phyloP scores from a whole-genome alignment of 2,888 invertebrate species.

The Orthosia gothica region DNA sequence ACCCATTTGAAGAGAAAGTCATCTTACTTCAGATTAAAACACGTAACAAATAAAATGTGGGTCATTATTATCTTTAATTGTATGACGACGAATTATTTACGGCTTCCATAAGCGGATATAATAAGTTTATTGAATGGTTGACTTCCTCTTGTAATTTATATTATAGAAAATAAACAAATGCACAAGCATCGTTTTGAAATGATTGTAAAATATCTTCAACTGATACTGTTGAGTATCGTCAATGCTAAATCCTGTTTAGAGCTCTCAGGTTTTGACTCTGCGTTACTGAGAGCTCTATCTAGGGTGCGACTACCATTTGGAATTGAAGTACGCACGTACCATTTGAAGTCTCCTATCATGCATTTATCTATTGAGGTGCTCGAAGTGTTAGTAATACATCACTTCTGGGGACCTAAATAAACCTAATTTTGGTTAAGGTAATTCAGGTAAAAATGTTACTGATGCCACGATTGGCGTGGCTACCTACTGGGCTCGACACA shows the following conservation, averaged over 20 bases:
- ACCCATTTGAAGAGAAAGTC: constrained; percentile 48
- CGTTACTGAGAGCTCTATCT: no score
- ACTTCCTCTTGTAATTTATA: constrained; percentile 2
- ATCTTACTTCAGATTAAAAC: constrained; percentile 17
- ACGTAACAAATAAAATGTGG: constrained; percentile 41
- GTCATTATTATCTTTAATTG: constrained; percentile 29
- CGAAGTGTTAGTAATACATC: no score
- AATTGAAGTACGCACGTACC: no score
- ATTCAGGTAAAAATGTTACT: no score
- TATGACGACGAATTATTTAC: constrained; percentile 22
- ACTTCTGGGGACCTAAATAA: no score
- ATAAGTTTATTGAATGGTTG: constrained; percentile 4
- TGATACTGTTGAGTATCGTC: not conserved
- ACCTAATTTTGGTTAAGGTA: no score
- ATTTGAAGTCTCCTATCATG: no score
- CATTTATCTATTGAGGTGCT: no score
- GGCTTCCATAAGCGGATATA: constrained; percentile 17
- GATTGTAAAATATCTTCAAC: not conserved
- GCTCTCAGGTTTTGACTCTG: no score
- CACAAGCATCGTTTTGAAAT: not conserved
- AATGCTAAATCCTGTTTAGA: not conserved
- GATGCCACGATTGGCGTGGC: no score
- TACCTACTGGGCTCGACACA: no score
- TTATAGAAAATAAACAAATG: not conserved
- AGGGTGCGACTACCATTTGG: no score